Conservation (phyloP, 92 coral and sea anemone species). For the Nematostella vectensis region DNA sequence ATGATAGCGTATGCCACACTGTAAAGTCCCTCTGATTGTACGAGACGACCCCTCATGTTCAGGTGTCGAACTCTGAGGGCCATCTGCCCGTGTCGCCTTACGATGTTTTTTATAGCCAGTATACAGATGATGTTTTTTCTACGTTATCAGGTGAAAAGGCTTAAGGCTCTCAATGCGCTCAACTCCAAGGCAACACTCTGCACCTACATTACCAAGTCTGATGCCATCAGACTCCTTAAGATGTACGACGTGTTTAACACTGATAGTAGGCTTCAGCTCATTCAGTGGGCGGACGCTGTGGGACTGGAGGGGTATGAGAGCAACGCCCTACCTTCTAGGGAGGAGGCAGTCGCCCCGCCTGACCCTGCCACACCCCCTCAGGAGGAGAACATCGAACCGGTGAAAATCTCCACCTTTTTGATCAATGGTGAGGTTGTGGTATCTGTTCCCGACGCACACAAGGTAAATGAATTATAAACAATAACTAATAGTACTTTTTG, state of each 20-base stretch:
- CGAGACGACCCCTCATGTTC: too few relatives aligned
- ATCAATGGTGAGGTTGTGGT: slow-evolving; percentile 57
- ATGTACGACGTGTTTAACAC: slow-evolving; percentile 49
- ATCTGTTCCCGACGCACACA: slow-evolving; percentile 76
- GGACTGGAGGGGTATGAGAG: slow-evolving; percentile 23
- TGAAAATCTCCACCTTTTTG: slow-evolving; percentile 49
- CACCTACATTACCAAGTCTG: slow-evolving; percentile 64
- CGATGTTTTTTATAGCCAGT: too few relatives aligned
- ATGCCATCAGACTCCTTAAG: slow-evolving; percentile 61
- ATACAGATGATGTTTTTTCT: too few relatives aligned
- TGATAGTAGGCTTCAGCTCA: slow-evolving; percentile 31
- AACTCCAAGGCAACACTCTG: slow-evolving; percentile 73
- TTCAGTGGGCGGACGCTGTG: slow-evolving; percentile 59
- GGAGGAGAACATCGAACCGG: slow-evolving; percentile 13
- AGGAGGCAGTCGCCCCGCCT: neutral
- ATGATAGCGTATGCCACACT: too few relatives aligned
- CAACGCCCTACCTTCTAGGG: neutral
- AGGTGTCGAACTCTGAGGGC: too few relatives aligned
- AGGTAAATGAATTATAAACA: slow-evolving; percentile 5
- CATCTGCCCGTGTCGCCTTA: too few relatives aligned
- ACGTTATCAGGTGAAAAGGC: slow-evolving; percentile 44
- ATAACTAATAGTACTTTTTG: too few relatives aligned
- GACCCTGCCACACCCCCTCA: neutral
- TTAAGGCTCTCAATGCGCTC: slow-evolving; percentile 56
- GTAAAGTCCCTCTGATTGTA: too few relatives aligned